phyloP scores from a whole-genome alignment of 2,113 vertebrate genomes.

The Elephantulus edwardii region DNA sequence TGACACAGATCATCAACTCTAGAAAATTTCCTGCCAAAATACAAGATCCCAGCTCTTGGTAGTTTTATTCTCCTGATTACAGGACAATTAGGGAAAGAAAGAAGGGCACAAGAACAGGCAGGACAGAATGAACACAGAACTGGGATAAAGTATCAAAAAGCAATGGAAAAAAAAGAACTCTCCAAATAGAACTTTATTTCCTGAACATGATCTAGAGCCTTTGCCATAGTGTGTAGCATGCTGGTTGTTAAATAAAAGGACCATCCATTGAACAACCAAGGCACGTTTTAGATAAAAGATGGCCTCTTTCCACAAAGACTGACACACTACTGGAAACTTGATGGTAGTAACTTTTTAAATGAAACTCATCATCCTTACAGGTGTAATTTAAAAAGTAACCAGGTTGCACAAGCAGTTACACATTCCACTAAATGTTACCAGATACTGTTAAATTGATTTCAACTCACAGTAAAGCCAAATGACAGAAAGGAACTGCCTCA shows the following conservation, averaged over 20 bases:
- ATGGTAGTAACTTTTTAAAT: too few relatives aligned
- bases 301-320: too few relatives aligned
- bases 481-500: neutral
- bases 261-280: too few relatives aligned
- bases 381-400: neutral
- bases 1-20: slow-evolving; percentile 68
- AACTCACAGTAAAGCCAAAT: neutral
- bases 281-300: too few relatives aligned
- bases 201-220: neutral
- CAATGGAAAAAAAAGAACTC: neutral
- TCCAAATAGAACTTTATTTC: neutral
- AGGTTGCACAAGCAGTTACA: neutral
- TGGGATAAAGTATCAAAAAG: neutral
- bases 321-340: too few relatives aligned
- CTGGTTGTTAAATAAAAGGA: too few relatives aligned
- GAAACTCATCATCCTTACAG: neutral
- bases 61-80: neutral
- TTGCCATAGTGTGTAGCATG: too few relatives aligned
- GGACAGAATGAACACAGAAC: neutral
- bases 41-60: slow-evolving; percentile 57
- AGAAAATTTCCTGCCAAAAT: slow-evolving; percentile 61
- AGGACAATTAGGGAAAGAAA: slow-evolving; percentile 40
- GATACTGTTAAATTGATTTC: neutral
- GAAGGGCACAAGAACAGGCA: neutral
- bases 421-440: neutral